Conservation (phyloP, 2,113 vertebrate genomes). For the Tylochromis polylepis region DNA sequence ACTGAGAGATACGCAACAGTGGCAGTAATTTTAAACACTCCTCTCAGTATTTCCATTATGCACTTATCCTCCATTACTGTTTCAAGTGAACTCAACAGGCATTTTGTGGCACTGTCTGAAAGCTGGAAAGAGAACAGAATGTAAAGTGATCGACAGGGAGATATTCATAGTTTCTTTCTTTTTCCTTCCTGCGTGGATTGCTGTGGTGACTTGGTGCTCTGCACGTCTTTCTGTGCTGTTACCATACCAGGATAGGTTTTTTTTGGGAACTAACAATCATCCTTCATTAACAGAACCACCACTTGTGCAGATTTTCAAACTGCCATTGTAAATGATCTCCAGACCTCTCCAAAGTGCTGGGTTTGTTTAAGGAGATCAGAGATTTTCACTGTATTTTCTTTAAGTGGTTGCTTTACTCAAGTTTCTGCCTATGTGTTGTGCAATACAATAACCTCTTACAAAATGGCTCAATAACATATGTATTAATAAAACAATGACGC, state of each 20-base stretch:
- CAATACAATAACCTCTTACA: not conserved
- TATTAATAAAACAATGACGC: not conserved
- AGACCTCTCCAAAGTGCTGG: not conserved
- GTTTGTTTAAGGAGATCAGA: not conserved
- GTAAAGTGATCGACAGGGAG: not conserved
- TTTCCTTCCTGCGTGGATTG: not conserved
- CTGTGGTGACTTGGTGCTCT: not conserved
- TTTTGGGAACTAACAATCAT: not conserved
- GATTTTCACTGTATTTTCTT: not conserved
- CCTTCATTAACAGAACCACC: not conserved
- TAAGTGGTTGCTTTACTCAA: not conserved
- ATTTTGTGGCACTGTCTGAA: not conserved
- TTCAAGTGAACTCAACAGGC: not conserved
- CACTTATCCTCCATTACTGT: slow-evolving; percentile 29
- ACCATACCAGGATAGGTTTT: not conserved
- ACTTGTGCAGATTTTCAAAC: not conserved
- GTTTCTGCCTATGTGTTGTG: not conserved
- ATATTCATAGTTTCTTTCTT: not conserved
- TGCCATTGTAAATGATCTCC: not conserved
- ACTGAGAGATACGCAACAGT: not conserved
- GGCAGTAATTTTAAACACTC: not conserved
- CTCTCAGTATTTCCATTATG: slow-evolving; percentile 5
- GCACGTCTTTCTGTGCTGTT: not conserved
- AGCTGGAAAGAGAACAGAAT: slow-evolving; percentile 1
- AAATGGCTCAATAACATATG: not conserved